Evolutionary conservation across 1,140 invertebrate genomes (phyloP), one percentile per base, ranked within the genome.

Genomic region (Tribolium castaneum): DNA sequence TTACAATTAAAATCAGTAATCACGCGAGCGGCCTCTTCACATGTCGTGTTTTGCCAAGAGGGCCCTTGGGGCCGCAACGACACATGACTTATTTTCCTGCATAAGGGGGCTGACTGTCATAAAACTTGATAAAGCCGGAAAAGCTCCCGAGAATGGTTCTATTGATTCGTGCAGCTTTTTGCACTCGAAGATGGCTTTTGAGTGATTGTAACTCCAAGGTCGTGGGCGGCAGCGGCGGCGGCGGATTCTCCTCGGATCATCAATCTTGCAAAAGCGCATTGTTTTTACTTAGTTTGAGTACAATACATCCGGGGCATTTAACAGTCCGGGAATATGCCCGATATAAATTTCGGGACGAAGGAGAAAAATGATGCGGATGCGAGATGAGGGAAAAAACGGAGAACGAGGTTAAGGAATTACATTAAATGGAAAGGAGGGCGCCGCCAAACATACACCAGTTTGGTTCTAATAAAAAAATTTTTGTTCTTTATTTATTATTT

Each of bases 81-180:
- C 39, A 45, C 39, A 45, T 30, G 22, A 62, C 56, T 62, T 62
- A 62, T 62, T 62, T 30, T 30, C 56, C 34, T 4, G 6, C 34
- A 34, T 1, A 30, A 25, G 22, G 56, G 56, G 22, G 1, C 25
- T 25, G 16, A 1, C 16, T 30, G n/a, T 66, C 59, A 66, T 66
- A 66, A 66, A 66, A 12, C 10, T 66, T 66, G 59, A 66, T 66
- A 66, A 66, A 66, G 30, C 14, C 30, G 25, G 59, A n/a, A 66
- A 35, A 66, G 30, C 59, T 30, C 59, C 59, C 7, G 59, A 66
- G 59, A 66, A 66, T 6, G 25, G 30, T 3, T 35, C 14, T 66
- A 66, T 66, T 66, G 59, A 66, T 66, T 66, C 59, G 25, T n/a
- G 6, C 1, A n/a, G 12, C 22, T 35, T 35, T 66, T 66, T 66